Conservation (phyloP, 2,888 invertebrate genomes). For the Erebia epiphron region DNA sequence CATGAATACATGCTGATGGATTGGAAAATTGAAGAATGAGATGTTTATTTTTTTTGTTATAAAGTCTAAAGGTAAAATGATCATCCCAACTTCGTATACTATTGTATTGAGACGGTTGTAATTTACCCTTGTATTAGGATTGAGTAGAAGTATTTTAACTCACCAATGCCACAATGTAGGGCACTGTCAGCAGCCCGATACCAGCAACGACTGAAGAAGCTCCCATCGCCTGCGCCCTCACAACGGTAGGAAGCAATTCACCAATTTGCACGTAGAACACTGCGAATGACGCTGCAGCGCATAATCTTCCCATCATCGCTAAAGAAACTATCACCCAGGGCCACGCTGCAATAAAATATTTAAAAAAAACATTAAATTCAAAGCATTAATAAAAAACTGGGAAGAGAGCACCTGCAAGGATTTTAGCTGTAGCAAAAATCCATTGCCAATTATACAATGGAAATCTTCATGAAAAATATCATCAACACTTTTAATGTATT, state of each 20-base stretch:
- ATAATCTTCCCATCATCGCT: constrained; percentile 86
- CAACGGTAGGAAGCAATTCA: constrained; percentile 85
- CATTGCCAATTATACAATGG: too few relatives aligned
- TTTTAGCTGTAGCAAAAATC: too few relatives aligned
- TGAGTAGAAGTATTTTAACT: constrained; percentile 15
- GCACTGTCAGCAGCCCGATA: constrained; percentile 84
- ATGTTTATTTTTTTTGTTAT: too few relatives aligned
- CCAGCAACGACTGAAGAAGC: constrained; percentile 86
- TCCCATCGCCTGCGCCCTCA: constrained; percentile 86
- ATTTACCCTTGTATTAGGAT: not conserved
- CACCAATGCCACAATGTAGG: constrained; percentile 85
- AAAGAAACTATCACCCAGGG: constrained; percentile 85
- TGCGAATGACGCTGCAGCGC: constrained; percentile 86
- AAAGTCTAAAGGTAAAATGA: too few relatives aligned
- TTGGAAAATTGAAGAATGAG: too few relatives aligned
- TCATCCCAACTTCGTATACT: too few relatives aligned
- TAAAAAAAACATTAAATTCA: constrained; percentile 13
- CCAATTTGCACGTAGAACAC: constrained; percentile 88
- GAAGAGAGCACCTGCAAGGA: too few relatives aligned
- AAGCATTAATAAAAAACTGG: not conserved
- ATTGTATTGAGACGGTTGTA: too few relatives aligned
- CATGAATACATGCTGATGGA: too few relatives aligned
- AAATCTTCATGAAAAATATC: too few relatives aligned
- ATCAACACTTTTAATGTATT: too few relatives aligned
- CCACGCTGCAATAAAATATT: constrained; percentile 67